Evolutionary conservation across 1,140 invertebrate species (phyloP).

Genomic region (Megathymus violae): DNA sequence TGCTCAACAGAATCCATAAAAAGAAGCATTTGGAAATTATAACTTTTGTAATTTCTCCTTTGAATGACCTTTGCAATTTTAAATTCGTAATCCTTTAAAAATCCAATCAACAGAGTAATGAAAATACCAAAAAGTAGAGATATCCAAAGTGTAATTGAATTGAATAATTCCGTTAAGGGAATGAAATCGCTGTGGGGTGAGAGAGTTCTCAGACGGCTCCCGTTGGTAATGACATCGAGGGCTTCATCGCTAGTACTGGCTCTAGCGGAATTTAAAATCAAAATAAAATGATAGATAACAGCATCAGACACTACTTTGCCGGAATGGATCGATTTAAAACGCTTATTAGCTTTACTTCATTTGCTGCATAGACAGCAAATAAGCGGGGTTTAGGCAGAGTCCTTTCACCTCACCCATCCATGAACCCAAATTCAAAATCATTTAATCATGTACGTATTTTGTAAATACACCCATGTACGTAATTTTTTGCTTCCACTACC

Average conservation of each 20-base stretch:
- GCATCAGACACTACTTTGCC: not conserved
- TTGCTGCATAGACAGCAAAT: too few relatives aligned
- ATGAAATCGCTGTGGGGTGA: constrained; percentile 63
- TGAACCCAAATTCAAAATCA: too few relatives aligned
- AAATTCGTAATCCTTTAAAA: not conserved
- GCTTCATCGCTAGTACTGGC: constrained; percentile 57
- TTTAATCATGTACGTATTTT: too few relatives aligned
- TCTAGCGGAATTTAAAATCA: constrained; percentile 51
- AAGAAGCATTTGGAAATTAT: not conserved
- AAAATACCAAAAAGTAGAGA: constrained; percentile 21
- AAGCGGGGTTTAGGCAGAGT: too few relatives aligned
- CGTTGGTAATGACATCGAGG: constrained; percentile 58
- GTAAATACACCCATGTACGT: too few relatives aligned
- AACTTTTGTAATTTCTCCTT: not conserved
- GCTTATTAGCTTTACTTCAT: constrained; percentile 5
- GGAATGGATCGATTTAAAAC: too few relatives aligned
- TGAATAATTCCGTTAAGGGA: constrained; percentile 75
- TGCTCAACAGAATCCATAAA: not conserved
- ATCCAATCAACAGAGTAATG: not conserved
- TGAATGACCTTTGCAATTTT: not conserved
- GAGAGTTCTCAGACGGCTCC: constrained; percentile 62
- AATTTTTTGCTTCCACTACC: too few relatives aligned
- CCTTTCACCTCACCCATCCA: too few relatives aligned
- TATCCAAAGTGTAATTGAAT: constrained; percentile 66
- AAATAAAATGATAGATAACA: constrained; percentile 41